Percentiles rank a stretch among this genome's conserved stretches.
These are phyloP conservation scores for Megalopta genalis DNA, from an alignment of 1,140 invertebrate genomes.

Conservation along the genomic window DNA sequence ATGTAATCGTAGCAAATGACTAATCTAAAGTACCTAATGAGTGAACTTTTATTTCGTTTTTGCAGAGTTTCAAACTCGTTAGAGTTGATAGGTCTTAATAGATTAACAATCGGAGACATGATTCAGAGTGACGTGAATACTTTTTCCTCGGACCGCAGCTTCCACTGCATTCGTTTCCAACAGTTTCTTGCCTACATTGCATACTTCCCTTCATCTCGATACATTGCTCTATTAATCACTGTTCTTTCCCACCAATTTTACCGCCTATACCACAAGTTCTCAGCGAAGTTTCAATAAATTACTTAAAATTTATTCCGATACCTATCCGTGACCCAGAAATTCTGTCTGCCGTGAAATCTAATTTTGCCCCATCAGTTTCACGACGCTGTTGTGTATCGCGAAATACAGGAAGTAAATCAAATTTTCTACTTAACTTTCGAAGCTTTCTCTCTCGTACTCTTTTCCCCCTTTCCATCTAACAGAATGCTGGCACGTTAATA, in stretches of 20 bases:
- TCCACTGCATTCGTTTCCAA: background rate
- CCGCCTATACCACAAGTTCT: no score
- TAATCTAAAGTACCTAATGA: no score
- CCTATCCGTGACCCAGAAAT: slow-evolving; percentile 15
- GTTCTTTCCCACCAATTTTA: no score
- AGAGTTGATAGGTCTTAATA: no score
- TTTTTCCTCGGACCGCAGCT: background rate
- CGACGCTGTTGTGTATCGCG: background rate
- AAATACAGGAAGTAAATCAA: slow-evolving; percentile 27
- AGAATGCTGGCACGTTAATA: no score
- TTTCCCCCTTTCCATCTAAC: background rate
- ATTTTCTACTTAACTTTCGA: slow-evolving; percentile 17
- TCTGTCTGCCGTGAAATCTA: slow-evolving; percentile 34
- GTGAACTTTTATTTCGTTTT: no score
- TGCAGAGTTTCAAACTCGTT: no score
- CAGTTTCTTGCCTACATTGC: background rate
- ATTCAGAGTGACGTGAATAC: background rate
- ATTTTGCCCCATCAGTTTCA: slow-evolving; percentile 7
- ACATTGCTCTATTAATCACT: slow-evolving; percentile 5
- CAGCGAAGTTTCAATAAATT: slow-evolving; percentile 30
- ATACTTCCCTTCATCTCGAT: slow-evolving; percentile 6
- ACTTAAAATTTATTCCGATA: slow-evolving; percentile 27
- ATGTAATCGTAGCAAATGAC: no score
- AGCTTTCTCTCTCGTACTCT: background rate
- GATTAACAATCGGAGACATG: background rate